Percentiles rank a stretch among this genome's conserved stretches.
Evolutionary conservation across 2,888 invertebrate genomes (phyloP).

Genomic region (Coelopa pilipes): DNA sequence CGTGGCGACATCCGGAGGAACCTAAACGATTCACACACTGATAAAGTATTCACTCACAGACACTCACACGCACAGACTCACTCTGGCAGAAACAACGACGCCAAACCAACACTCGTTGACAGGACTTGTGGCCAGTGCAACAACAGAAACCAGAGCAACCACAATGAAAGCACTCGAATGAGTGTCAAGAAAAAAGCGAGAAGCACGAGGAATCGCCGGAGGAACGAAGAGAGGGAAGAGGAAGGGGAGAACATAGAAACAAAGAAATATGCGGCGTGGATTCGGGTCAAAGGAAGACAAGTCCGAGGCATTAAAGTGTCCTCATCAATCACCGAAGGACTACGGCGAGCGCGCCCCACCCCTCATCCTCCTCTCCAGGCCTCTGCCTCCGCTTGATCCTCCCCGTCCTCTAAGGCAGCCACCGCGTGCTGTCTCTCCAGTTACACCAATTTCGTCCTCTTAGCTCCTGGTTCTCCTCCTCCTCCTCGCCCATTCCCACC

Average conservation of each 20-base stretch:
- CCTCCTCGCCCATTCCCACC: too few relatives aligned
- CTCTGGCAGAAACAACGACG: too few relatives aligned
- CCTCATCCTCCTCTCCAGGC: too few relatives aligned
- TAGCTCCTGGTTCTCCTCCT: too few relatives aligned
- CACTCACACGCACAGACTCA: background rate
- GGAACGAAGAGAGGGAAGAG: too few relatives aligned
- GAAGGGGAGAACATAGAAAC: background rate
- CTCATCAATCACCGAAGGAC: conserved; percentile 16
- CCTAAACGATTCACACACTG: too few relatives aligned
- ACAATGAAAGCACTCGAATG: background rate
- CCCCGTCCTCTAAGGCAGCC: too few relatives aligned
- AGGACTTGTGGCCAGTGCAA: background rate
- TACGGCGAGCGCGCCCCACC: background rate
- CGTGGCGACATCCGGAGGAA: too few relatives aligned
- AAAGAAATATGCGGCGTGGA: conserved; percentile 1
- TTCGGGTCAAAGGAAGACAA: background rate
- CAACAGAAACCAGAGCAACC: background rate
- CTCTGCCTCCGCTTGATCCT: too few relatives aligned
- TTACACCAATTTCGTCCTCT: too few relatives aligned
- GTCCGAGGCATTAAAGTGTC: conserved; percentile 7
- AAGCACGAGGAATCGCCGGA: background rate
- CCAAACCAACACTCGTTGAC: background rate
- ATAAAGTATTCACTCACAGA: background rate
- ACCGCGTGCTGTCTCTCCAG: too few relatives aligned
- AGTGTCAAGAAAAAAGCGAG: too few relatives aligned